Evolutionary conservation across 2,888 invertebrate genomes (phyloP), one percentile per base, ranked within the genome.

Genomic region (Drosophila crucigera): DNA sequence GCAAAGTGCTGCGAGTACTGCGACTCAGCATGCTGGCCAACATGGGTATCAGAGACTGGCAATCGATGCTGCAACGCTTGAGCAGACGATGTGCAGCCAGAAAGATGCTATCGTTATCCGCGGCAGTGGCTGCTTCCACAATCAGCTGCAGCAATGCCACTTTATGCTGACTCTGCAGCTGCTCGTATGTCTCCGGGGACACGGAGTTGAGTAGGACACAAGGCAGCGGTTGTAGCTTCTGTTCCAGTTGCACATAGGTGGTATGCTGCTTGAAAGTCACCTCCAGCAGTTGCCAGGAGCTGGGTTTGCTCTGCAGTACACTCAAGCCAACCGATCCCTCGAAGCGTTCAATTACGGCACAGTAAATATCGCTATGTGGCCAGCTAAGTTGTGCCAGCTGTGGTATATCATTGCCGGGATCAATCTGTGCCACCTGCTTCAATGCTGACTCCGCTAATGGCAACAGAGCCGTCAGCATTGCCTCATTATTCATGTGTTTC

Each of bases 11-110:
- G 5, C 71, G 53, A 9, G 41, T 71, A 33, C 67, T 73, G 22
- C 22, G 39, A 31, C 41, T 93, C 67, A 65, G 70, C 96, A 97
- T 97, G 53, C 92, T 91, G 28, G 94, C 92, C 11, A 97, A 92
- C 77, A 96, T 94, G 0, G 94, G 92, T 19, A 95, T 93, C 28
- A 97, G 94, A 31, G 96, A 94, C 30, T 94, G 91, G 10, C 96
- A 95, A 70, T 96, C 94, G 14, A 97, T 92, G 70, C 94, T 94
- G 22, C 97, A 95, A 81, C 95, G 95, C 83, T 96, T 96, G 81
- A 97, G 95, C 3, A 95, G 93, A 83, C 95, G 95, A 14, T 95
- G 95, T 0, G 95, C 95, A 0, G 94, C 94, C 60, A 95, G 94
- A 16, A 95, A 94, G 61, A 96, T 94, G 43, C 94, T 94, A 9